Evolutionary conservation across 2,797 vertebrate species (phyloP), one percentile per base, ranked within the genome.

Genomic region (Corythornis leucogaster): DNA sequence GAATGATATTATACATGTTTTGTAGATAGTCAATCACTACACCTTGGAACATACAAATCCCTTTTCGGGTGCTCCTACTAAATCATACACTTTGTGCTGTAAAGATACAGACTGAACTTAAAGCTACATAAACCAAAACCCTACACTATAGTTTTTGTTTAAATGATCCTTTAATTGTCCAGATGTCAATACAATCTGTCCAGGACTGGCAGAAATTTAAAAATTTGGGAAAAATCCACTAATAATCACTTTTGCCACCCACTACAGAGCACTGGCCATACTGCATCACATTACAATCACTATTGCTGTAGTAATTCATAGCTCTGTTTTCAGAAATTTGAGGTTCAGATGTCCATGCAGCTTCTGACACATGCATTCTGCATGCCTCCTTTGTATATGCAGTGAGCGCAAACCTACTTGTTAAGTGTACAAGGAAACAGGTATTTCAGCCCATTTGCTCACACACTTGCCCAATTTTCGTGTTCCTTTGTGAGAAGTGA

Each of bases 261-360:
- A 46, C 40, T 62, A 25, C 46, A 54, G 11, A 57, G 48, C 57
- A 33, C 38, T 40, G 53, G 58, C 45, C 69, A 43, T 18, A 59
- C 35, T 42, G 51, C 24, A 69, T 64, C 26, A 62, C 24, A 35
- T 61, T 42, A 33, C 2, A 80, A 54, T 68, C 33, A 8, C 26
- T 64, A 40, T 0, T 69, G 59, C 82, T 89, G 68, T 35, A 91
- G 46, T 18, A 78, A 0, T 10, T 51, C 15, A 51, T 8, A 59
- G 66, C 66, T 91, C 71, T 69, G 26, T 85, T 92, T 88, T 81
- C 82, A 91, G 78, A 92, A 93, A 87, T 77, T 6, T 87, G 66
- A 95, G 75, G 61, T 71, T 79, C 71, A 80, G 53, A 79, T 54
- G 64, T 63, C 75, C n/a, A 51, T 73, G 87, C 45, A 83, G 43